Percentiles rank a stretch among this genome's conserved stretches.
These are phyloP conservation scores for Stenolophus ochropezus DNA, from an alignment of 2,888 invertebrate species.

Conservation along the genomic window DNA sequence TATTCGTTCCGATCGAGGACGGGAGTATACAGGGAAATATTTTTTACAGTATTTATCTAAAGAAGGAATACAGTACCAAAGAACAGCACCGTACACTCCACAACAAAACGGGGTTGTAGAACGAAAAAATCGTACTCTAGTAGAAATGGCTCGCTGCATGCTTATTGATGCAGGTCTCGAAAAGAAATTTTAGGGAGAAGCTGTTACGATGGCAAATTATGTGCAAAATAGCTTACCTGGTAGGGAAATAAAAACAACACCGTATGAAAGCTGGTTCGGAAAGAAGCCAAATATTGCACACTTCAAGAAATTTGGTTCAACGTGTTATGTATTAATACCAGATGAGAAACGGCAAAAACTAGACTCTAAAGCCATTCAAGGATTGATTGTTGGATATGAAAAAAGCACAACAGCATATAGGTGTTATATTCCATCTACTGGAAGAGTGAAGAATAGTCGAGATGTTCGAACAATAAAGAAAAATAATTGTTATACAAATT, in stretches of 20 bases:
- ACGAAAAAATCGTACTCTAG: conserved; percentile 67
- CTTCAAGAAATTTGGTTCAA: conserved; percentile 59
- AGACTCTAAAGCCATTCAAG: background rate
- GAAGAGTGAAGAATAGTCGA: background rate
- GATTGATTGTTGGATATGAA: background rate
- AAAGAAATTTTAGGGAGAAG: conserved; percentile 60
- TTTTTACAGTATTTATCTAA: conserved; percentile 66
- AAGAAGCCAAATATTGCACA: conserved; percentile 56
- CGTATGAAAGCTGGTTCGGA: conserved; percentile 60
- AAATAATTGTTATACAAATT: background rate
- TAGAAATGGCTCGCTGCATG: conserved; percentile 58
- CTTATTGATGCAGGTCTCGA: conserved; percentile 47
- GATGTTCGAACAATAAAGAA: conserved; percentile 8
- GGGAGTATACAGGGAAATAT: conserved; percentile 67
- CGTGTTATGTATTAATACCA: conserved; percentile 51
- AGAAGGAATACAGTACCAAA: conserved; percentile 67
- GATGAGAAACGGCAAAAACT: conserved; percentile 59
- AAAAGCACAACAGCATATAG: conserved; percentile 8
- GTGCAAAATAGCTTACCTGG: conserved; percentile 49
- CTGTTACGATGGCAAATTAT: conserved; percentile 55
- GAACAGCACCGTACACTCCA: conserved; percentile 69
- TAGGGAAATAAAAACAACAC: conserved; percentile 23
- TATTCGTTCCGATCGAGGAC: conserved; percentile 65
- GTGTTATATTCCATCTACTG: background rate
- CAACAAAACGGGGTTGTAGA: conserved; percentile 70